phyloP scores from a whole-genome alignment of 2,797 vertebrate genomes.

The Brachymystax lenok region DNA sequence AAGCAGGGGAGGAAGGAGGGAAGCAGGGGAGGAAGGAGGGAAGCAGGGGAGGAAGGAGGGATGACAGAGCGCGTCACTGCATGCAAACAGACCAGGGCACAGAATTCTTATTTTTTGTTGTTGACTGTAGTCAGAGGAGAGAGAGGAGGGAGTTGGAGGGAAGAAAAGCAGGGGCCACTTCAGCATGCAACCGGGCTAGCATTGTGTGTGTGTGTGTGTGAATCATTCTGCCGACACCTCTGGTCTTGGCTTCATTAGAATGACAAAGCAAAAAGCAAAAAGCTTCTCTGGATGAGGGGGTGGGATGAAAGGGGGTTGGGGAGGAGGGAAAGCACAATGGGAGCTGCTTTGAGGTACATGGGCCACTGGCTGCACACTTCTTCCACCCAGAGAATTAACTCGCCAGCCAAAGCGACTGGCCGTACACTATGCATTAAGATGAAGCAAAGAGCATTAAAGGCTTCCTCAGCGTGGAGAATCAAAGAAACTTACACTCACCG shows the following conservation, averaged over 20 bases:
- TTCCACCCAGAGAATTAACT: slow-evolving; percentile 30
- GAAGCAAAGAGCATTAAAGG: slow-evolving; percentile 44
- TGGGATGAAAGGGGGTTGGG: slow-evolving; percentile 28
- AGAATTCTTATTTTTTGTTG: slow-evolving; percentile 41
- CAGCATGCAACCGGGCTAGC: slow-evolving; percentile 30
- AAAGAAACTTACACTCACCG: slow-evolving; percentile 53
- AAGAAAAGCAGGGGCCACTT: slow-evolving; percentile 7
- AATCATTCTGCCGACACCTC: slow-evolving; percentile 65
- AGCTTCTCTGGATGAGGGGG: slow-evolving; percentile 38
- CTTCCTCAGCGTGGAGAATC: slow-evolving; percentile 51
- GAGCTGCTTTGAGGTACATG: slow-evolving; percentile 57
- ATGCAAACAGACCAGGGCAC: slow-evolving; percentile 36
- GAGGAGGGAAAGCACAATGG: slow-evolving; percentile 44
- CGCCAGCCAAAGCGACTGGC: slow-evolving; percentile 45
- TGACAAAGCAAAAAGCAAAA: slow-evolving; percentile 75
- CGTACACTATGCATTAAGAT: slow-evolving; percentile 33
- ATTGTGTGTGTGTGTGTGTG: slow-evolving; percentile 21
- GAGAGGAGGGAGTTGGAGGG: slow-evolving; percentile 13
- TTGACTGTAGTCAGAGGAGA: slow-evolving; percentile 6
- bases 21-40: no score
- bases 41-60: neutral
- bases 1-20: slow-evolving; percentile 16
- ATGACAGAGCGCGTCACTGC: slow-evolving; percentile 26
- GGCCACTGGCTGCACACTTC: slow-evolving; percentile 23
- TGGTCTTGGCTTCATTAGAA: slow-evolving; percentile 74